phyloP scores from a whole-genome alignment of 2,113 vertebrate species.

The Potamarius usumacintae region DNA sequence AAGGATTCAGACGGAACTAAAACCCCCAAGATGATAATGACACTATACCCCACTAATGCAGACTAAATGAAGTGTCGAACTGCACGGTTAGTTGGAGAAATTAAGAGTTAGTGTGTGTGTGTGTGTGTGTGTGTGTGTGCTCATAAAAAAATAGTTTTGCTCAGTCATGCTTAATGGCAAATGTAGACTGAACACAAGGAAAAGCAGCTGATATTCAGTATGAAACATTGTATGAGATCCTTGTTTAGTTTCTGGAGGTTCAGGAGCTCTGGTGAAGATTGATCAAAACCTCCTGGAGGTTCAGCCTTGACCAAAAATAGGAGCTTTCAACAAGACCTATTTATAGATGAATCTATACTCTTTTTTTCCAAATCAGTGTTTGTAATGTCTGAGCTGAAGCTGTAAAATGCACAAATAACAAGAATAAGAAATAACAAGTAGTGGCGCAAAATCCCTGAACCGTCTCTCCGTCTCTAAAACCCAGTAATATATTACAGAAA shows the following conservation, averaged over 20 bases:
- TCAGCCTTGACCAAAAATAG: background rate
- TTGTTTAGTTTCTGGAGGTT: background rate
- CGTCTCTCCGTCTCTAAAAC: background rate
- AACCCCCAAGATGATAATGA: background rate
- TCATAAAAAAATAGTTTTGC: background rate
- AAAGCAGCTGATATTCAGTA: background rate
- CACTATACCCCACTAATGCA: background rate
- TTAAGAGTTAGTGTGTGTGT: background rate
- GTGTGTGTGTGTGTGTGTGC: too few species aligned
- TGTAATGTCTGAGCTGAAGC: background rate
- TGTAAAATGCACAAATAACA: background rate
- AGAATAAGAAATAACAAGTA: background rate
- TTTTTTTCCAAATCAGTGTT: background rate
- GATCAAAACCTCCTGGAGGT: background rate
- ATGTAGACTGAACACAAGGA: background rate
- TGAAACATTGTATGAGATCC: background rate
- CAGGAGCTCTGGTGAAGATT: background rate
- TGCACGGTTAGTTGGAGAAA: background rate
- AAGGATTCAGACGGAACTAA: background rate
- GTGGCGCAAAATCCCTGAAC: background rate
- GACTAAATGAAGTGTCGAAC: too few species aligned
- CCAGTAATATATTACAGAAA: background rate
- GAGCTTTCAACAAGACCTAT: background rate
- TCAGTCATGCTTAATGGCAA: background rate
- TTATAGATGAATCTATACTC: constrained; percentile 6